Conservation (phyloP, 1,140 invertebrate genomes). For the Habropoda laboriosa region DNA sequence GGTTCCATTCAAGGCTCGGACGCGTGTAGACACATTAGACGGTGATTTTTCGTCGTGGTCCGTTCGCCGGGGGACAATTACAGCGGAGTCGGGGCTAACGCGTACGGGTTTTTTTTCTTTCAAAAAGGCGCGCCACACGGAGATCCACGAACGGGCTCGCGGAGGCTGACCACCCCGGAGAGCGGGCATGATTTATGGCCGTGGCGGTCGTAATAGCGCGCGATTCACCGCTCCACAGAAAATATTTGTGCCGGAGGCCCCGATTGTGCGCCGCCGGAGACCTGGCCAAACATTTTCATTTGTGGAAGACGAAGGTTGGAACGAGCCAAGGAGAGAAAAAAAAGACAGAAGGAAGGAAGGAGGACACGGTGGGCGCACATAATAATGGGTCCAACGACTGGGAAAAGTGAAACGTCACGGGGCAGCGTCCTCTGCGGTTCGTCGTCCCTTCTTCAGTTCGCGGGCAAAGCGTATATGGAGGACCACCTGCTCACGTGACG, state of each 20-base stretch:
- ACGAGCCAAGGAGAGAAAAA: neutral
- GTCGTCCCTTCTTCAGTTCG: neutral
- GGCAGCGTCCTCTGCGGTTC: neutral
- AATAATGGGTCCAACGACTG: conserved; percentile 64
- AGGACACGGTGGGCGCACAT: conserved; percentile 29
- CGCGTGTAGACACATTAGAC: conserved; percentile 45
- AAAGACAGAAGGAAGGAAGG: conserved; percentile 11
- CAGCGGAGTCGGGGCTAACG: conserved; percentile 29
- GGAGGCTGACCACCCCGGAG: conserved; percentile 71
- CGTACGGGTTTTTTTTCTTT: conserved; percentile 1
- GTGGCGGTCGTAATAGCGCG: conserved; percentile 67
- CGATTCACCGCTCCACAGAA: conserved; percentile 71
- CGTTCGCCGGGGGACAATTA: conserved; percentile 35
- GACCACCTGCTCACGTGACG: conserved; percentile 73
- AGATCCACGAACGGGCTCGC: conserved; percentile 12
- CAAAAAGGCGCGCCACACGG: conserved; percentile 28
- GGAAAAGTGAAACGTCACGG: conserved; percentile 74
- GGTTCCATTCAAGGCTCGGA: conserved; percentile 2
- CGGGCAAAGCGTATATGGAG: neutral
- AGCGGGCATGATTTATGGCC: conserved; percentile 75
- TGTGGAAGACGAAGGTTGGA: conserved; percentile 52
- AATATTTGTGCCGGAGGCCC: conserved; percentile 71
- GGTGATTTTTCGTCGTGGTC: conserved; percentile 33
- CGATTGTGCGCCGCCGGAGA: conserved; percentile 62
- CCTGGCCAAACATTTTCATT: conserved; percentile 76